These are phyloP conservation scores for Cephalopachus bancanus DNA, from an alignment of 2,797 vertebrate genomes.

Conservation along the genomic window DNA sequence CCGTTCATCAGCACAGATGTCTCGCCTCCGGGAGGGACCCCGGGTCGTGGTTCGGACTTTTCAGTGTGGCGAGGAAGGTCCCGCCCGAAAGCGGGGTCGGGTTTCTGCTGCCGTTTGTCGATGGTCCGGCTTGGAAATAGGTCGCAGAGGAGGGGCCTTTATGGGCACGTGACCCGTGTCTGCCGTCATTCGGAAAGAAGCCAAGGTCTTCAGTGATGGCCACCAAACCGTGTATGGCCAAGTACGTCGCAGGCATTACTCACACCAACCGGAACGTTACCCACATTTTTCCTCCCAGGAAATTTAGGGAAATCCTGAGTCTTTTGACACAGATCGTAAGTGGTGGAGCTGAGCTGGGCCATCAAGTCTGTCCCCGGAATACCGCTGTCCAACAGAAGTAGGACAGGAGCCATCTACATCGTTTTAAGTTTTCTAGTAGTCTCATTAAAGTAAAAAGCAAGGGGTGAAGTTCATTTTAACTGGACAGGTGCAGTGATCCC, in stretches of 20 bases:
- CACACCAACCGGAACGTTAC: neutral
- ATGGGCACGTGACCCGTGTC: neutral
- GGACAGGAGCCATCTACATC: neutral
- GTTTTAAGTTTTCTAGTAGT: neutral
- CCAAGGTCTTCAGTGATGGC: neutral
- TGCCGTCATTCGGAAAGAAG: neutral
- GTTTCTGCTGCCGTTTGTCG: neutral
- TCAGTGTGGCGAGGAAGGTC: neutral
- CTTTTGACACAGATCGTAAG: neutral
- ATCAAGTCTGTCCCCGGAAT: neutral
- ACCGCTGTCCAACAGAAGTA: neutral
- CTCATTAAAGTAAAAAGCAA: constrained; percentile 9
- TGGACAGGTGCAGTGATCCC: fast-evolving
- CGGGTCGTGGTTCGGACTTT: neutral
- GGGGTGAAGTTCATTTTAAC: neutral
- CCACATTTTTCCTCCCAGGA: neutral
- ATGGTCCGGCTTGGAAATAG: neutral
- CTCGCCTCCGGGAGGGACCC: neutral
- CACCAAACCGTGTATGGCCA: neutral
- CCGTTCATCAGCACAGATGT: neutral
- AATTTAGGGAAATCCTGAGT: neutral
- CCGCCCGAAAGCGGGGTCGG: neutral
- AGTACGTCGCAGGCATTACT: neutral
- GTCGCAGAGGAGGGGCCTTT: neutral
- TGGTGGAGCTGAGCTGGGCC: neutral